Evolutionary conservation across 2,113 vertebrate species (phyloP).

Genomic region (Elephas maximus): DNA sequence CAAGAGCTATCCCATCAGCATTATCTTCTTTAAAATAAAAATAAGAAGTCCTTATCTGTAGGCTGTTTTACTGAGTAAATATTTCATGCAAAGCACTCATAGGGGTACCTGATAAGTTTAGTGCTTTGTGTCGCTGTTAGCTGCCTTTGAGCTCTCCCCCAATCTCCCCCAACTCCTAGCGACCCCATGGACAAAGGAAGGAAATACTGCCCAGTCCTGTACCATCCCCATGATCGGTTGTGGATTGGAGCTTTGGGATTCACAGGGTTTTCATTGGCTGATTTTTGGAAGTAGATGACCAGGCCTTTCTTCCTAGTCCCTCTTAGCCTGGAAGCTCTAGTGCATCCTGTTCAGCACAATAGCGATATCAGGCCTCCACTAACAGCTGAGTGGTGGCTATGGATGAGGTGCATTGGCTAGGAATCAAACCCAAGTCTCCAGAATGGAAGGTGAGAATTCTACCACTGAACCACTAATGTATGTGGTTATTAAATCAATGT

Average conservation of each 20-base stretch:
- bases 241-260: neutral
- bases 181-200: neutral
- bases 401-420: neutral
- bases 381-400: neutral
- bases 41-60: neutral
- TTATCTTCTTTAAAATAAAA: neutral
- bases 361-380: neutral
- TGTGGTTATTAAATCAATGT: neutral
- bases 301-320: neutral
- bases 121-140: neutral
- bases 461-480: neutral
- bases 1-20: neutral
- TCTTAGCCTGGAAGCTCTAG: neutral
- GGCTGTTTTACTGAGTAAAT: constrained; percentile 28
- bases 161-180: neutral
- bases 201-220: neutral
- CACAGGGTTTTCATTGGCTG: neutral
- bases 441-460: neutral
- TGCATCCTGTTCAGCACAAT: neutral
- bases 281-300: neutral
- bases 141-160: neutral
- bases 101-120: neutral
- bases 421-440: neutral
- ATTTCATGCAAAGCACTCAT: neutral
- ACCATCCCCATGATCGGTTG: too few relatives aligned